A percentile compares a stretch with the other conserved stretches of the same genome.
These are phyloP conservation scores for Muscidifurax raptorellus DNA, from an alignment of 1,140 invertebrate genomes.

Conservation along the genomic window DNA sequence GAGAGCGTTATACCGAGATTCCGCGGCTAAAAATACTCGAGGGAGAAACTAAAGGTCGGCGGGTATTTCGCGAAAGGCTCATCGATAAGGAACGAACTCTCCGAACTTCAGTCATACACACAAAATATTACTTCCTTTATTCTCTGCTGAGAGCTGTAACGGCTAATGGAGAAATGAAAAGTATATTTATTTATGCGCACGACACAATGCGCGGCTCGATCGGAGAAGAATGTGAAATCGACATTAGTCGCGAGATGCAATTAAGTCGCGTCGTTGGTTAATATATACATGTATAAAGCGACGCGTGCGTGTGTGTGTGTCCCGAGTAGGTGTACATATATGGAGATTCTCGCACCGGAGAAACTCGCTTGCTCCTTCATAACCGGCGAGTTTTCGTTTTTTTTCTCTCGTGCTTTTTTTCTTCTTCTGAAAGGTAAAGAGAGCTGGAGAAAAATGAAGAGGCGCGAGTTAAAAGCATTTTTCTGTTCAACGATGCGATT, in stretches of 20 bases:
- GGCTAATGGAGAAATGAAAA: background rate
- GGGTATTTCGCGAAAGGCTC: no score
- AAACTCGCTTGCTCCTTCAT: conserved; percentile 16
- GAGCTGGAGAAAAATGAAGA: background rate
- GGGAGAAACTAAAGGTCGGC: no score
- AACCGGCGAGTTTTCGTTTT: background rate
- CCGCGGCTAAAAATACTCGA: background rate
- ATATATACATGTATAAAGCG: conserved; percentile 10
- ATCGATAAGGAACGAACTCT: no score
- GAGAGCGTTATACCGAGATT: no score
- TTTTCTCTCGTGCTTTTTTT: background rate
- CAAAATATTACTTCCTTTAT: background rate
- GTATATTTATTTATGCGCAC: background rate
- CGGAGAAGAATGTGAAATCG: conserved; percentile 14
- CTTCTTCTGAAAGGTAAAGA: background rate
- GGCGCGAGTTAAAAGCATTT: conserved; percentile 33
- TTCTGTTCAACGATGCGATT: background rate
- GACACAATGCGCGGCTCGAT: background rate
- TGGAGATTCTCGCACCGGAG: conserved; percentile 34
- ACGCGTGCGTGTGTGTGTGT: background rate
- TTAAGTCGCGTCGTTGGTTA: conserved; percentile 4
- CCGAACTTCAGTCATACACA: no score
- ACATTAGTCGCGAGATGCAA: conserved; percentile 24
- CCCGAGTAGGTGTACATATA: conserved; percentile 18
- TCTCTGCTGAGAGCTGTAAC: background rate